Evolutionary conservation across 2,797 vertebrate species (phyloP), one percentile per base, ranked within the genome.

Genomic region (Myoxocephalus aenaeus): DNA sequence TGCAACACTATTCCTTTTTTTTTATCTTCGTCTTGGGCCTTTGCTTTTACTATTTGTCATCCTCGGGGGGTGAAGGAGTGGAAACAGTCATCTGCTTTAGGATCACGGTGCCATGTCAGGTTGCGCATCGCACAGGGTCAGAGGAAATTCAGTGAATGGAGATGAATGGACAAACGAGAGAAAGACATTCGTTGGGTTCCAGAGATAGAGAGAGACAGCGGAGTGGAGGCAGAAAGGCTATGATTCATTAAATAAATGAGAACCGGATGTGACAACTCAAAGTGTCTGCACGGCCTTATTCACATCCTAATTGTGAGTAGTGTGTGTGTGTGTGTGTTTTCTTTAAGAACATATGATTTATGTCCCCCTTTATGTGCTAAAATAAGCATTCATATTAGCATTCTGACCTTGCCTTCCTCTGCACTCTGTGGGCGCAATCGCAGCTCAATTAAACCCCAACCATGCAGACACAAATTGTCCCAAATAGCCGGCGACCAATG

Each of bases 371-470:
- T 82, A 77, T 86, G 80, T 61, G 73, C 79, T 73, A 77, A 77
- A 90, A 87, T 84, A 40, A 90, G 73, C 29, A 7, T 46, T 66
- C 18, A 27, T 58, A 81, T 91, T 89, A 86, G 83, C 85, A 79
- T 80, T 86, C 72, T 89, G 87, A 92, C 86, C 86, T 85, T 75
- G 77, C 68, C 67, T 79, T 79, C 56, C 73, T 79, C 70, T 77
- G 79, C 79, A 70, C 82, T 83, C 81, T 62, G 65, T 56, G 75
- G 77, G 86, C 81, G 79, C 86, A 91, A 87, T 91, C 73, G 75
- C 74, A 88, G 85, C 88, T 93, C 89, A 93, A 92, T 94, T 94
- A 93, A 89, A 86, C 70, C 65, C n/a, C 77, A 88, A 56, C 75
- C 73, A 86, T 64, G 80, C 81, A 89, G 86, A 90, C 84, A 81